Conservation (phyloP, 2,797 vertebrate species). For the Phoebastria nigripes region DNA sequence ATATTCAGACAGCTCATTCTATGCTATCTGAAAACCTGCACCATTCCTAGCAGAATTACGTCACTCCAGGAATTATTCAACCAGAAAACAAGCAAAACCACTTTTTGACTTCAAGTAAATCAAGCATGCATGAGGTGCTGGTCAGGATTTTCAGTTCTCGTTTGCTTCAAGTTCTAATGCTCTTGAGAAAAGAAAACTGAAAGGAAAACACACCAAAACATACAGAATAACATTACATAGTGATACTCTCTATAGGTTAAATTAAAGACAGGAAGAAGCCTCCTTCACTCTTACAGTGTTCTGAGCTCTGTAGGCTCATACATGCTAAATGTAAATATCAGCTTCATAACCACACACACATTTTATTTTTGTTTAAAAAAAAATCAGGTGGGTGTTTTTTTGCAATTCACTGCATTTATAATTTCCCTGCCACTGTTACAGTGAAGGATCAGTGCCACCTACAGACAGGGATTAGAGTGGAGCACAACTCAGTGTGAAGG, state of each 20-base stretch:
- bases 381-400: neutral
- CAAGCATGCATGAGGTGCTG: neutral
- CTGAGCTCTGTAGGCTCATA: constrained; percentile 7
- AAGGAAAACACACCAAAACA: neutral
- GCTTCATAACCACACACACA: neutral
- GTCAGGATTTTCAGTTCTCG: neutral
- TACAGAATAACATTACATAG: neutral
- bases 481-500: neutral
- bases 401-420: neutral
- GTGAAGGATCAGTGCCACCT: constrained; percentile 71
- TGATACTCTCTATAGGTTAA: neutral
- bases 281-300: neutral
- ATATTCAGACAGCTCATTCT: neutral
- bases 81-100: constrained; percentile 10
- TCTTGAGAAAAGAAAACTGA: neutral
- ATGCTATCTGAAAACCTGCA: neutral
- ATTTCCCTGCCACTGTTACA: neutral
- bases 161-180: neutral
- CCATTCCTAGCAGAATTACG: neutral
- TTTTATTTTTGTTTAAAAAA: neutral
- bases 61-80: neutral
- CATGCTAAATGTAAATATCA: neutral
- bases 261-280: neutral
- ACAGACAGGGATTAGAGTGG: constrained; percentile 44
- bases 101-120: constrained; percentile 21